These are phyloP conservation scores for Phaonia tiefii DNA, from an alignment of 2,888 invertebrate species.

Conservation along the genomic window DNA sequence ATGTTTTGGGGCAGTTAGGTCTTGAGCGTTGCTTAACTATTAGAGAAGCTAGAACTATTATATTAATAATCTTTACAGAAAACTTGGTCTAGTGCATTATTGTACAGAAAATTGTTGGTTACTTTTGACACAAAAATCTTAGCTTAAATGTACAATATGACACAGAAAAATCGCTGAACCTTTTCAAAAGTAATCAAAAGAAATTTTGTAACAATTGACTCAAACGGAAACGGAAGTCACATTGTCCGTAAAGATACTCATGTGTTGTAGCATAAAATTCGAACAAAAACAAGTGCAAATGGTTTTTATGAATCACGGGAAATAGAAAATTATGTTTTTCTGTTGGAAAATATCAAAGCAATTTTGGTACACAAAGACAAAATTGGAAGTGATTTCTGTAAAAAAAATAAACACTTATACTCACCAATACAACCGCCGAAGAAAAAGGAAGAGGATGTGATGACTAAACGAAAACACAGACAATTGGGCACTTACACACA, in stretches of 20 bases:
- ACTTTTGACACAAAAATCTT: too few relatives aligned
- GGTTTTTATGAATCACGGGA: slow-evolving; percentile 30
- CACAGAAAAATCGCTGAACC: too few relatives aligned
- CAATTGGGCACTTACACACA: background rate
- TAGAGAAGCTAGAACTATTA: too few relatives aligned
- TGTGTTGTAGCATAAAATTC: slow-evolving; percentile 12
- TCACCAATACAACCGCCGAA: background rate
- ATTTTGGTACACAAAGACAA: slow-evolving; percentile 17
- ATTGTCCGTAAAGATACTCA: slow-evolving; percentile 61
- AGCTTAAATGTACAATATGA: too few relatives aligned
- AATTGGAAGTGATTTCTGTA: background rate
- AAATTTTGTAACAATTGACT: too few relatives aligned
- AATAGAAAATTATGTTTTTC: slow-evolving; percentile 17
- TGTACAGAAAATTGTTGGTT: too few relatives aligned
- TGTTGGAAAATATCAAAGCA: slow-evolving; percentile 26
- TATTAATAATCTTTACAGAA: too few relatives aligned
- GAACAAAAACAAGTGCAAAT: slow-evolving; percentile 33
- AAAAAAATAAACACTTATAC: slow-evolving; percentile 72
- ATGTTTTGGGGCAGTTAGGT: too few relatives aligned
- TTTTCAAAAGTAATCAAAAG: too few relatives aligned
- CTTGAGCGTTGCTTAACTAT: too few relatives aligned
- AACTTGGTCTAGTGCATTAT: too few relatives aligned
- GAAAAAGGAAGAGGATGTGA: slow-evolving; percentile 42
- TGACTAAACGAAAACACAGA: background rate
- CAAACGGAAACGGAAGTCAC: slow-evolving; percentile 65